phyloP scores from a whole-genome alignment of 2,113 vertebrate genomes.

The Cepphus grylle region DNA sequence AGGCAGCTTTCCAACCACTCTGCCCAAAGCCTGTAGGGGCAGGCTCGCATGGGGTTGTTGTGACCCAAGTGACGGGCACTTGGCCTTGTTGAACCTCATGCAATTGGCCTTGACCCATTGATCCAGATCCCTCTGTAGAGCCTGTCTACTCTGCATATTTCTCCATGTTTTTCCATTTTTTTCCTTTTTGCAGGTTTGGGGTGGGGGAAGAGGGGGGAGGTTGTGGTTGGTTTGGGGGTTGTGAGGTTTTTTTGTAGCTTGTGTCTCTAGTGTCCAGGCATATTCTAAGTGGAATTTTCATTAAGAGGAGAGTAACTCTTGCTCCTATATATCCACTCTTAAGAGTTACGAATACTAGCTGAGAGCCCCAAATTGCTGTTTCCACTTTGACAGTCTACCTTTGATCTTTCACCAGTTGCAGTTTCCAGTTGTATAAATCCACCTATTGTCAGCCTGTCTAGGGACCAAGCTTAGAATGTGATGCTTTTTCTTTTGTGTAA shows the following conservation, averaged over 20 bases:
- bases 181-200: background rate
- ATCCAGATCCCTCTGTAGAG: background rate
- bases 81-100: background rate
- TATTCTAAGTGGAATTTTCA: background rate
- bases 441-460: background rate
- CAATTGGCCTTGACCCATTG: background rate
- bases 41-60: background rate
- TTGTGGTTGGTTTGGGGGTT: background rate
- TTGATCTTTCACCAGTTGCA: background rate
- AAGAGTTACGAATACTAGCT: background rate
- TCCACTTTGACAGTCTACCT: background rate
- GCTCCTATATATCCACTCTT: background rate
- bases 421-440: background rate
- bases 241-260: background rate
- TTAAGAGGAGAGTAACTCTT: background rate
- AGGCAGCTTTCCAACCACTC: background rate
- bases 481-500: background rate
- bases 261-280: background rate
- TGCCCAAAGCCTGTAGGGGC: background rate
- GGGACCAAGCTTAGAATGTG: background rate
- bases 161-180: background rate
- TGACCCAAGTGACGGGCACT: background rate
- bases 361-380: background rate
- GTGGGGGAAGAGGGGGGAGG: rapidly evolving
- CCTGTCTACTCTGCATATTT: background rate